phyloP scores from a whole-genome alignment of 2,113 vertebrate species.

The Ovibos moschatus region DNA sequence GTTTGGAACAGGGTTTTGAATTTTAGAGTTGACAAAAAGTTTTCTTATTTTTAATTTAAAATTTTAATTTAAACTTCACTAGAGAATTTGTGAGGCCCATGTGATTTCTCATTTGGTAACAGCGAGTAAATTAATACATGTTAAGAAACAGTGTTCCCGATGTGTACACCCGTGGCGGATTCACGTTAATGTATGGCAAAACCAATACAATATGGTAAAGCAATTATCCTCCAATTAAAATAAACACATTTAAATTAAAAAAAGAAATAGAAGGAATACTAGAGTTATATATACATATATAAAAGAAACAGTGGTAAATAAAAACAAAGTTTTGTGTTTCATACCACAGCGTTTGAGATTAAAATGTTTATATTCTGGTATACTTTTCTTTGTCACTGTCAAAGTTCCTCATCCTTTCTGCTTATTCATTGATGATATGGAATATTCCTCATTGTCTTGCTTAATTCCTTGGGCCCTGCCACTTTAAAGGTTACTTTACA shows the following conservation, averaged over 20 bases:
- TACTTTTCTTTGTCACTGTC: not conserved
- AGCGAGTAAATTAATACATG: not conserved
- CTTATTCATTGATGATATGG: not conserved
- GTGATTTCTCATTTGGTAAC: not conserved
- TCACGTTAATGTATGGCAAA: no score
- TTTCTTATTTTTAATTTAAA: not conserved
- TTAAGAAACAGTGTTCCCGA: not conserved
- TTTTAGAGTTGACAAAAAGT: not conserved
- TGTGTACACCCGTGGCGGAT: no score
- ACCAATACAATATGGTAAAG: no score
- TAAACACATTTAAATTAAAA: no score
- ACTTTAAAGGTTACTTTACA: not conserved
- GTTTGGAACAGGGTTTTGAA: not conserved
- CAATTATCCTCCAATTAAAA: no score
- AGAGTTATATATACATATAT: no score
- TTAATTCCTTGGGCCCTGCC: not conserved
- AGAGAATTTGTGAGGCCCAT: not conserved
- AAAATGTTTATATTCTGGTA: not conserved
- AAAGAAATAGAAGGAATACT: no score
- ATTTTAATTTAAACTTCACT: not conserved
- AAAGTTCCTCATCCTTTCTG: not conserved
- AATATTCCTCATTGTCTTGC: not conserved
- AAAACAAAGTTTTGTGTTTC: not conserved
- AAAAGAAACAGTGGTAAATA: fast-evolving
- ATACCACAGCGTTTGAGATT: not conserved